Base-by-base conservation (phyloP, 2,888 invertebrate species). In the Harpalus rubripes region DNA sequence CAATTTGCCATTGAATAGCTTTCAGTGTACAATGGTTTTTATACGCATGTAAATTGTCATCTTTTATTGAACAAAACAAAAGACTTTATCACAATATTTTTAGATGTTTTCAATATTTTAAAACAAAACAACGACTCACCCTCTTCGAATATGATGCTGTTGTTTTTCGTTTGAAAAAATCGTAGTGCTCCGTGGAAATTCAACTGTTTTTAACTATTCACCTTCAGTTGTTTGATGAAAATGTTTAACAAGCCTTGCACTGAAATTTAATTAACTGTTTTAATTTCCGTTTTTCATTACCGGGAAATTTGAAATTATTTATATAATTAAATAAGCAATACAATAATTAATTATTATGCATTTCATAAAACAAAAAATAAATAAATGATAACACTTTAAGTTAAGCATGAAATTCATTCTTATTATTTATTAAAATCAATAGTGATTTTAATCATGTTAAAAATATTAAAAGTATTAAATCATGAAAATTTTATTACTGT, bases 121-220 rank as follows among this genome's bases (percentile, higher is more conserved):
- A 72, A 72, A 18, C 16, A 61, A 52, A 52, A 59, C 0, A 59
- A 16, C n/a, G 59, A 74, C 72, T 74, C 44, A 74, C 72, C 72
- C 41, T 74, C 16, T 74, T 44, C 16, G 12, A 68, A 44, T 44
- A 18, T 41, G 72, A 16, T 16, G 41, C 18, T 39, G 41, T 41
- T 74, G 8, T 5, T 12, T 52, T 12, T 52, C 7, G 7, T 26
- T 32, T 65, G 22, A 32, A 26, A 0, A 10, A 59, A 63, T 68
- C 39, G 68, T 26, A 12, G 32, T 15, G n/a, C 39, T 68, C 65
- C 68, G 18, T 63, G 63, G 59, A 63, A 18, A 68, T 26, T 26
- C 68, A 72, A 72, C 72, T 74, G 72, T 74, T 74, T 74, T 74
- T 44, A 74, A 74, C 41, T 22, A 74, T 74, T 74, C 72, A 44